Evolutionary conservation across 2,888 invertebrate genomes (phyloP).

Genomic region (Athrips mouffetella): DNA sequence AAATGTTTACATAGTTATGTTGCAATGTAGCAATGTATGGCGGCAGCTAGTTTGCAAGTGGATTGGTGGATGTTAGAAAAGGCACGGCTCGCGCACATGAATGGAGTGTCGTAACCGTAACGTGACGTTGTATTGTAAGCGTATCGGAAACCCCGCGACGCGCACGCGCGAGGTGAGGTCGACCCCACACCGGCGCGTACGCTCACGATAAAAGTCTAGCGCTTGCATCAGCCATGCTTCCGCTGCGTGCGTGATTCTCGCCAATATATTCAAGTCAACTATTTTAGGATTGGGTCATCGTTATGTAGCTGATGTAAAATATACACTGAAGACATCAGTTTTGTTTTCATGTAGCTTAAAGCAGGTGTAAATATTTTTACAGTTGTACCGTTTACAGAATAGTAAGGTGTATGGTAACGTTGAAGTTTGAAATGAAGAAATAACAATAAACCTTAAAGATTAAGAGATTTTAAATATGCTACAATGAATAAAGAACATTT

Average conservation of each 20-base stretch:
- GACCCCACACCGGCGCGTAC: constrained; percentile 11
- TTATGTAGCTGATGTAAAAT: constrained; percentile 13
- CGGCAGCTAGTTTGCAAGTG: not conserved
- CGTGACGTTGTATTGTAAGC: not conserved
- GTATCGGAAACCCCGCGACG: not conserved
- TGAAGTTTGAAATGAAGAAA: too few relatives aligned
- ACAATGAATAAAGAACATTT: too few relatives aligned
- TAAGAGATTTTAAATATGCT: too few relatives aligned
- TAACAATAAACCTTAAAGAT: too few relatives aligned
- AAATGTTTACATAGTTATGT: not conserved
- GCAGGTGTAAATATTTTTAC: not conserved
- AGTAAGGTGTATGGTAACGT: not conserved
- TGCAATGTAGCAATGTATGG: not conserved
- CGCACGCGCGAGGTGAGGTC: not conserved
- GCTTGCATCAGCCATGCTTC: constrained; percentile 34
- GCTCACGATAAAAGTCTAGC: constrained; percentile 25
- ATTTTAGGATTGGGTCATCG: not conserved
- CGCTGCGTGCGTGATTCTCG: constrained; percentile 3
- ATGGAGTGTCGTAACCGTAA: not conserved
- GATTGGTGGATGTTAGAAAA: not conserved
- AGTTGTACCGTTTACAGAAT: not conserved
- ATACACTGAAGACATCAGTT: not conserved
- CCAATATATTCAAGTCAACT: constrained; percentile 1
- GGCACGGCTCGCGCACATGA: not conserved
- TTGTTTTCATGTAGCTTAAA: not conserved